These are phyloP conservation scores for Anniella stebbinsi DNA, from an alignment of 2,797 vertebrate genomes.

Conservation along the genomic window DNA sequence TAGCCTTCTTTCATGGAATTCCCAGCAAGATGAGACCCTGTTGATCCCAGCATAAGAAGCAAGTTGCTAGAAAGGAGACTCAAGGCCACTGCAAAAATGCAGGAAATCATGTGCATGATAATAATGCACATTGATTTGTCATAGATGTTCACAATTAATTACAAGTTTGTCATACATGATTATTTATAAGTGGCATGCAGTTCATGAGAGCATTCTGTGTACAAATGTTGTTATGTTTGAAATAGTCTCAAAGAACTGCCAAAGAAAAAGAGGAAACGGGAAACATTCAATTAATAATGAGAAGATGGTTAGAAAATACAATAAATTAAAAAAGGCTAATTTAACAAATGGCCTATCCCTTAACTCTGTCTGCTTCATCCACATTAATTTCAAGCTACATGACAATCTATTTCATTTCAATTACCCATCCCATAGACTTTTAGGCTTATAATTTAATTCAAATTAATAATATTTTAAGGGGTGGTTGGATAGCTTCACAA, in stretches of 20 bases:
- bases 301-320: too few relatives aligned
- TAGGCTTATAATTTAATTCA: constrained; percentile 43
- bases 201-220: too few relatives aligned
- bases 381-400: constrained; percentile 25
- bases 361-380: constrained; percentile 5
- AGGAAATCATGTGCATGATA: neutral
- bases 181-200: neutral
- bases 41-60: neutral
- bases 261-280: too few relatives aligned
- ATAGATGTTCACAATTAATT: neutral
- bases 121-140: too few relatives aligned
- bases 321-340: neutral
- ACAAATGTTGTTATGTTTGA: too few relatives aligned
- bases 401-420: constrained; percentile 23
- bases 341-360: constrained; percentile 28
- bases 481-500: neutral
- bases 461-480: neutral
- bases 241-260: too few relatives aligned
- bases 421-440: constrained; percentile 30
- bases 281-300: too few relatives aligned
- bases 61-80: neutral
- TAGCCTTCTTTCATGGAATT: neutral
- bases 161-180: neutral
- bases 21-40: neutral
- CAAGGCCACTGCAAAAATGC: neutral